phyloP scores from a whole-genome alignment of 2,888 invertebrate genomes.

The Colletes collaris region DNA sequence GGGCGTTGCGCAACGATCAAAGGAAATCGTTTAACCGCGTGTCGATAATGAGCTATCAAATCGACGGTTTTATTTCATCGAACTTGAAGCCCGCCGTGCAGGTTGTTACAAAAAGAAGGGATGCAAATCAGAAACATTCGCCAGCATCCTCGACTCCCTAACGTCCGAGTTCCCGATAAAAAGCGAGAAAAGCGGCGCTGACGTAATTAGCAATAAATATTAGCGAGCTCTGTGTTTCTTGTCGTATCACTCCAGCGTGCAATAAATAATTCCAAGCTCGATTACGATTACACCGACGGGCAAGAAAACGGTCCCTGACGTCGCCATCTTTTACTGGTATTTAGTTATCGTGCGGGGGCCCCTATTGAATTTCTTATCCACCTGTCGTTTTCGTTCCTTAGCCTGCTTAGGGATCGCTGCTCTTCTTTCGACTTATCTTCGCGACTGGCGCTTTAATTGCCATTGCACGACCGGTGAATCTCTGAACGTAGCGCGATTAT shows the following conservation, averaged over 20 bases:
- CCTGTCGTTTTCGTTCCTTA: conserved; percentile 48
- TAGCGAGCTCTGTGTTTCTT: conserved; percentile 23
- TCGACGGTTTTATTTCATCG: conserved; percentile 8
- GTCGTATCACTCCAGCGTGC: not conserved
- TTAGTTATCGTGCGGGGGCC: conserved; percentile 30
- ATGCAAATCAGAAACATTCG: not conserved
- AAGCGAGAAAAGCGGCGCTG: not conserved
- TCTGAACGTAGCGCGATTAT: not conserved
- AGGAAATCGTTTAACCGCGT: conserved; percentile 12
- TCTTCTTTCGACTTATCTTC: conserved; percentile 48
- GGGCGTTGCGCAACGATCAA: conserved; percentile 22
- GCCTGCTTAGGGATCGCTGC: conserved; percentile 12
- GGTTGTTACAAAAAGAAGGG: not conserved
- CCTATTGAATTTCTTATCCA: conserved; percentile 34
- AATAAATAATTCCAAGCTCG: conserved; percentile 14
- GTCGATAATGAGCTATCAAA: conserved; percentile 20
- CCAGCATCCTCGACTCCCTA: not conserved
- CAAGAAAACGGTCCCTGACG: conserved; percentile 12
- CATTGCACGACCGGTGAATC: conserved; percentile 37
- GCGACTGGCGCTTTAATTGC: conserved; percentile 50
- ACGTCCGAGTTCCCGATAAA: conserved; percentile 1
- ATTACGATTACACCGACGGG: conserved; percentile 19
- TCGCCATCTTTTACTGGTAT: conserved; percentile 18
- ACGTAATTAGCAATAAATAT: conserved; percentile 46
- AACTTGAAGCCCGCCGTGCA: not conserved